Evolutionary conservation across 1,140 invertebrate species (phyloP).

Genomic region (Drosophila nigrodunni): DNA sequence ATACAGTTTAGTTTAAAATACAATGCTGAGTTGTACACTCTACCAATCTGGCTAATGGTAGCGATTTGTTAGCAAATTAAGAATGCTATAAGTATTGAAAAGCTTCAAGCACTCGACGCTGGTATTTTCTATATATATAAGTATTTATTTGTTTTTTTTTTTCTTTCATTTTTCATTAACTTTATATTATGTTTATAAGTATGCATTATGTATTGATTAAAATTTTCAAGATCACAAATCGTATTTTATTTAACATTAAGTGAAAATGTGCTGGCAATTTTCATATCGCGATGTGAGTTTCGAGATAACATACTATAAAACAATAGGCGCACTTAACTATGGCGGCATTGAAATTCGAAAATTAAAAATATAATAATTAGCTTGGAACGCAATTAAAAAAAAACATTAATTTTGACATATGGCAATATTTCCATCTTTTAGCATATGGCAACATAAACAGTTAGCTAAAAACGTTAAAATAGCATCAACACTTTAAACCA

Average conservation of each 20-base stretch:
- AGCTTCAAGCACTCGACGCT: conserved; percentile 76
- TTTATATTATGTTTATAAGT: conserved; percentile 76
- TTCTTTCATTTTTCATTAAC: conserved; percentile 24
- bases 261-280: conserved; percentile 42
- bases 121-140: conserved; percentile 53
- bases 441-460: conserved; percentile 16
- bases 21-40: not conserved
- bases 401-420: not conserved
- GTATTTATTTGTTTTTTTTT: conserved; percentile 65
- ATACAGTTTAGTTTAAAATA: not conserved
- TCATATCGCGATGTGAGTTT: conserved; percentile 24
- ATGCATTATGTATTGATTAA: conserved; percentile 70
- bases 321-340: conserved; percentile 28
- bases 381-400: conserved; percentile 8
- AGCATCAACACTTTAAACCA: not conserved
- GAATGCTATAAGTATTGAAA: conserved; percentile 33
- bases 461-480: not conserved
- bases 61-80: conserved; percentile 8
- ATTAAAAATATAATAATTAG: conserved; percentile 13
- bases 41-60: not conserved
- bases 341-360: conserved; percentile 9
- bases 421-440: not conserved
- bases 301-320: conserved; percentile 22
- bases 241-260: conserved; percentile 72
- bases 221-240: conserved; percentile 80